phyloP scores from a whole-genome alignment of 1,140 invertebrate genomes.

The Aphaenogaster ashmeadi region DNA sequence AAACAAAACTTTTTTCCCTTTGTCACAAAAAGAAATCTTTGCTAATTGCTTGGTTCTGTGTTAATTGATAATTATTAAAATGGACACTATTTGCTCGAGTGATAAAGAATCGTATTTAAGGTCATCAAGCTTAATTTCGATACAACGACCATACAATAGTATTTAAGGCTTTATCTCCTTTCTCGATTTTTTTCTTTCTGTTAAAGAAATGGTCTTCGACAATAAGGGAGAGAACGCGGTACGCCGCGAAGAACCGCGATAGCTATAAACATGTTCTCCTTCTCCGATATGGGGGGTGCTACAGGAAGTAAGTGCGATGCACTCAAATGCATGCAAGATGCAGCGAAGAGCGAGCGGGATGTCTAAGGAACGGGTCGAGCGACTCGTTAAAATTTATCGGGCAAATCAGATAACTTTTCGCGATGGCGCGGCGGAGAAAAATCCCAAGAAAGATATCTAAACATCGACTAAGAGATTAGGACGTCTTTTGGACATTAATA shows the following conservation, averaged over 20 bases:
- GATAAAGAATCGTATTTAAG: not conserved
- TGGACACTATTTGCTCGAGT: not conserved
- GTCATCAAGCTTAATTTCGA: not conserved
- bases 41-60: not conserved
- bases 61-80: not conserved
- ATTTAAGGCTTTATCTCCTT: not conserved
- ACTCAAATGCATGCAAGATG: conserved; percentile 62
- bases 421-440: not conserved
- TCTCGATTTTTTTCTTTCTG: not conserved
- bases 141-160: not conserved
- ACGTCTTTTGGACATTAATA: conserved; percentile 24
- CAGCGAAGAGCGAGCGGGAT: conserved; percentile 41
- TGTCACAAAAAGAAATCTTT: not conserved
- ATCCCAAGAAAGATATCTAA: not conserved
- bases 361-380: conserved; percentile 44
- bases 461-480: not conserved
- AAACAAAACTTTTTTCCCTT: not conserved
- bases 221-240: conserved; percentile 25
- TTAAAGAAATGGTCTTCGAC: not conserved
- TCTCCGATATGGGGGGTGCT: conserved; percentile 40
- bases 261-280: conserved; percentile 46
- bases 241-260: conserved; percentile 21
- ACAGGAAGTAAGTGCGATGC: conserved; percentile 63
- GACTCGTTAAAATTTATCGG: conserved; percentile 72
- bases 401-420: conserved; percentile 60